phyloP scores from a whole-genome alignment of 2,888 invertebrate species.

The Drosophila infuscata region DNA sequence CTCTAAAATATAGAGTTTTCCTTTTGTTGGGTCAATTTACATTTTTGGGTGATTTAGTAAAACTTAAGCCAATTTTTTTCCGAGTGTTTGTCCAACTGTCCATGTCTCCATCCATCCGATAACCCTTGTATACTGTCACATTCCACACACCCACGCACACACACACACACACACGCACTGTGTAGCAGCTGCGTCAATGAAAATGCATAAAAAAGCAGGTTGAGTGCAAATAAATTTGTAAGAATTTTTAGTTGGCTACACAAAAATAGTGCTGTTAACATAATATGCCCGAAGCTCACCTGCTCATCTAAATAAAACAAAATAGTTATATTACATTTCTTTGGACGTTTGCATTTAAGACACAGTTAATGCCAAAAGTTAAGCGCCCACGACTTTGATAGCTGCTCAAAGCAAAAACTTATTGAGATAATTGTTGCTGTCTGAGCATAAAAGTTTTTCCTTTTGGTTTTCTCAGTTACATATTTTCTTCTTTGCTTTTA shows the following conservation, averaged over 20 bases:
- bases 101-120: slow-evolving; percentile 6
- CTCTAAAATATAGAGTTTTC: accelerated
- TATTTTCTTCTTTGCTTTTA: slow-evolving; percentile 35
- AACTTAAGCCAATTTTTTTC: background rate
- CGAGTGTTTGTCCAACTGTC: background rate
- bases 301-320: slow-evolving; percentile 8
- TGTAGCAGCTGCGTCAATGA: slow-evolving; percentile 1
- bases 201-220: slow-evolving; percentile 11
- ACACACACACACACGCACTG: background rate
- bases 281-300: slow-evolving; percentile 2
- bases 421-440: slow-evolving; percentile 50
- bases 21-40: too few relatives aligned
- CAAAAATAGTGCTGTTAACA: slow-evolving; percentile 10
- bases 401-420: slow-evolving; percentile 37
- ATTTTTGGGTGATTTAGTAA: background rate
- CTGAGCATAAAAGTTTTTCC: slow-evolving; percentile 53
- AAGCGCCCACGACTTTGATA: slow-evolving; percentile 24
- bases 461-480: slow-evolving; percentile 28
- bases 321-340: slow-evolving; percentile 3
- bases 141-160: slow-evolving; percentile 1
- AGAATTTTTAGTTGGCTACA: slow-evolving; percentile 31
- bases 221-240: slow-evolving; percentile 30
- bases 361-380: slow-evolving; percentile 43
- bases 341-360: slow-evolving; percentile 1
- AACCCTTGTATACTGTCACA: slow-evolving; percentile 7